Base-by-base conservation (phyloP, 2,888 invertebrate genomes). In the Ganaspis brasiliensis region DNA sequence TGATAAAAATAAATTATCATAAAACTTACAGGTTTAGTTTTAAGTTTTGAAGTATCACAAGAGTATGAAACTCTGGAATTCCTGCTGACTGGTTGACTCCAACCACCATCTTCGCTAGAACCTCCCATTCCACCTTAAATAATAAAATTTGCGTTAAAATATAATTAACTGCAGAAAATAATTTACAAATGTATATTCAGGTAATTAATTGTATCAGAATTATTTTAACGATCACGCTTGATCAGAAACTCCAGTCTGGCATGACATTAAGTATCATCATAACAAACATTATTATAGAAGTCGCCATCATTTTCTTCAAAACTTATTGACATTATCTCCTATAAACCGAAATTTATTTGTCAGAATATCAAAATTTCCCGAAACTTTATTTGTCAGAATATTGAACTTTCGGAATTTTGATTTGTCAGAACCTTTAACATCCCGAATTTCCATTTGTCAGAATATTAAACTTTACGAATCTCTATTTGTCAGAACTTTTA, bases 31-130 rank as follows among this genome's bases (percentile, higher is more conserved):
- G 91, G 89, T 89, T 92, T 92, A 78, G 88, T 88, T 83, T 92
- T 93, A 26, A 93, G 87, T 87, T 93, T 93, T 9, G 93, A 91
- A 35, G 92, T 90, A 84, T 93, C 92, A 4, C 93, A 92, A 19
- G 91, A 88, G 83, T 92, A 92, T 59, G 87, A 78, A 72, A 84
- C 79, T 77, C 86, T n/a, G n/a, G n/a, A n/a, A n/a, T n/a, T 82
- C 76, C 88, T 87, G 49, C 86, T 83, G 49, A 87, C 84, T 12
- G 88, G 83, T 63, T 86, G 87, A 78, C 87, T 87, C 88, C 90
- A 89, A 57, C 89, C 89, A 81, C 87, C 87, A 67, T 89, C 90
- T 59, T 89, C 89, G 61, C 80, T 82, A 56, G 82, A 79, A 21
- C 84, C 86, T 49, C 83, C 85, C 52, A 83, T 80, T 67, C 88